A percentile compares a stretch with the other conserved stretches of the same genome.
Evolutionary conservation across 2,797 vertebrate species (phyloP).

Genomic region (Lutjanus campechanus): DNA sequence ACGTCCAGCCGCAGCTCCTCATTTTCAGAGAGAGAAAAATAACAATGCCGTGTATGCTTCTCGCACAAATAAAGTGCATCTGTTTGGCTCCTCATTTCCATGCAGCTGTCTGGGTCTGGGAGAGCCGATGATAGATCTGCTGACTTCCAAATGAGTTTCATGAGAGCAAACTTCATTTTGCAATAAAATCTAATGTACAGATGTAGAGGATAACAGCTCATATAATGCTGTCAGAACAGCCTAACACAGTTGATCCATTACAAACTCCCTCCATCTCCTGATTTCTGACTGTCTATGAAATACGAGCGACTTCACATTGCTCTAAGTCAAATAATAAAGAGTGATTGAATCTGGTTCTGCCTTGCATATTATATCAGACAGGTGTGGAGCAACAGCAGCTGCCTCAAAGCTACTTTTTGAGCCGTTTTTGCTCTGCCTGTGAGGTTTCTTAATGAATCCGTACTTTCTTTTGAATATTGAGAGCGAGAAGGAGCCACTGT

Average conservation of each 20-base stretch:
- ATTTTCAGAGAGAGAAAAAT: slow-evolving; percentile 64
- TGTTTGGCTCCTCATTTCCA: slow-evolving; percentile 72
- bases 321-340: slow-evolving; percentile 40
- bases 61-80: slow-evolving; percentile 68
- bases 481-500: slow-evolving; percentile 14
- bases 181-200: slow-evolving; percentile 60
- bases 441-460: slow-evolving; percentile 29
- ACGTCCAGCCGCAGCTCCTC: slow-evolving; percentile 54
- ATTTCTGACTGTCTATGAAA: slow-evolving; percentile 40
- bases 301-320: slow-evolving; percentile 23
- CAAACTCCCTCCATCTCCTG: slow-evolving; percentile 6
- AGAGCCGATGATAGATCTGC: slow-evolving; percentile 65
- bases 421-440: slow-evolving; percentile 15
- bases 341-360: slow-evolving; percentile 24
- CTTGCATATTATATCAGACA: slow-evolving; percentile 30
- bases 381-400: slow-evolving; percentile 15
- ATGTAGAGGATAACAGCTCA: slow-evolving; percentile 59
- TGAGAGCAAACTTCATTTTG: slow-evolving; percentile 69
- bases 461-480: slow-evolving; percentile 34
- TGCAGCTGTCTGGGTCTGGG: slow-evolving; percentile 58
- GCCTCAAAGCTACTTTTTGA: slow-evolving; percentile 17
- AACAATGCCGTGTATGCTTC: slow-evolving; percentile 54
- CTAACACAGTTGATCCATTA: slow-evolving; percentile 29
- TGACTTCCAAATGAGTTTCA: slow-evolving; percentile 75
- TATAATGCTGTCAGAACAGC: slow-evolving; percentile 43